Base-by-base conservation (phyloP, 2,888 invertebrate species). In the Drosophila merina region DNA sequence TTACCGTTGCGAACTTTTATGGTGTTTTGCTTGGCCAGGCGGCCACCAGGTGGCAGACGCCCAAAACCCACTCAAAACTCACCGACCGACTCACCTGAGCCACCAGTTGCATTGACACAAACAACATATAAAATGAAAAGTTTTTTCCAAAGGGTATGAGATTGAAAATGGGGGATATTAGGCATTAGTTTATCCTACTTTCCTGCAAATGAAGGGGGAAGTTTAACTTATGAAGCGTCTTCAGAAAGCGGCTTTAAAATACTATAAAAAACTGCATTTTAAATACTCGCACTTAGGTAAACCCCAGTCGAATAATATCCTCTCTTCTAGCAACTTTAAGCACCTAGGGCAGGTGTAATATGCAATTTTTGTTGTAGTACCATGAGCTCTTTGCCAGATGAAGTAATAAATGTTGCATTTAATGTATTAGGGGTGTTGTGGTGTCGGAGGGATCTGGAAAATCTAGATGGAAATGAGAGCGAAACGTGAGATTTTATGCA, bases 381-480 rank as follows among this genome's bases (percentile, higher is more conserved):
- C 36, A 56, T 9, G 55, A 59, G 59, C 84, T 72, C 54, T 60
- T 59, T 44, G 47, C 60, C 54, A 72, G 69, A 82, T 85, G 66
- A 83, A 87, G 86, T 66, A 79, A 87, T 87, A 82, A 82, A 87
- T 79, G 80, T 77, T 86, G 80, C 75, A 76, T 75, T 74, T 85
- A 74, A 85, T 82, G 86, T 85, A 87, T 81, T 85, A 63, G 60
- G 58, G 50, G 55, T 51, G 66, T 63, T 50, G 70, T 40, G 64
- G 47, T 47, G 50, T 33, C 47, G 31, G 38, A 67, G 66, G 31
- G 26, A 44, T 44, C 30, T 51, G 38, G 36, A 52, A 26, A 28
- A 33, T 64, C 45, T 45, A 64, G 51, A 63, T 66, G 44, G 50
- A 60, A 77, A 74, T 77, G 58, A 62, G 62, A 31, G 58, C 52